Percentiles rank a stretch among this genome's conserved stretches.
phyloP scores from a whole-genome alignment of 2,113 vertebrate species.

The Actenoides hombroni region DNA sequence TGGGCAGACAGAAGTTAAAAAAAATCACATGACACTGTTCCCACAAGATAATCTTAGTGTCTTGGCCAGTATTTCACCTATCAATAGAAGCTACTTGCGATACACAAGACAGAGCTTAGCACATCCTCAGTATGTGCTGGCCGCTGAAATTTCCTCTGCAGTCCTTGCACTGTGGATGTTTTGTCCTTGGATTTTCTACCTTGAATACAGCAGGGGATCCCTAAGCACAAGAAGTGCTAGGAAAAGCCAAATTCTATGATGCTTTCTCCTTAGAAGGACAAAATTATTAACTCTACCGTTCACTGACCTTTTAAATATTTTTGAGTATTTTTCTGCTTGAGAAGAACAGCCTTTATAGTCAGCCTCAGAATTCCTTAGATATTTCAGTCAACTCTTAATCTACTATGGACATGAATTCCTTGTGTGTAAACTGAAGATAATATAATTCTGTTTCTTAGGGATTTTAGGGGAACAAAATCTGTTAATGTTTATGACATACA shows the following conservation, averaged over 20 bases:
- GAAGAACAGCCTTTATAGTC: not conserved
- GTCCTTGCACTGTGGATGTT: not conserved
- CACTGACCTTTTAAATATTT: not conserved
- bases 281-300: not conserved
- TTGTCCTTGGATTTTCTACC: not conserved
- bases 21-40: not conserved
- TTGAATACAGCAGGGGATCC: not conserved
- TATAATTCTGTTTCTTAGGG: not conserved
- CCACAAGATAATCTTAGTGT: not conserved
- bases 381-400: not conserved
- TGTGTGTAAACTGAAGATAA: not conserved
- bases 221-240: not conserved
- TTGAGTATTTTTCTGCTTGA: not conserved
- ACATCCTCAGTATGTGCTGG: not conserved
- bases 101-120: not conserved
- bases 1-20: not conserved
- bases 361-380: not conserved
- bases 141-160: not conserved
- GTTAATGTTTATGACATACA: not conserved
- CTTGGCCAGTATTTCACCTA: not conserved
- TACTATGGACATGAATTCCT: not conserved
- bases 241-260: not conserved
- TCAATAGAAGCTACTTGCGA: not conserved
- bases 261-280: not conserved
- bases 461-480: not conserved